Base-by-base conservation (phyloP, 2,113 vertebrate genomes). In the Grallaria varia region DNA sequence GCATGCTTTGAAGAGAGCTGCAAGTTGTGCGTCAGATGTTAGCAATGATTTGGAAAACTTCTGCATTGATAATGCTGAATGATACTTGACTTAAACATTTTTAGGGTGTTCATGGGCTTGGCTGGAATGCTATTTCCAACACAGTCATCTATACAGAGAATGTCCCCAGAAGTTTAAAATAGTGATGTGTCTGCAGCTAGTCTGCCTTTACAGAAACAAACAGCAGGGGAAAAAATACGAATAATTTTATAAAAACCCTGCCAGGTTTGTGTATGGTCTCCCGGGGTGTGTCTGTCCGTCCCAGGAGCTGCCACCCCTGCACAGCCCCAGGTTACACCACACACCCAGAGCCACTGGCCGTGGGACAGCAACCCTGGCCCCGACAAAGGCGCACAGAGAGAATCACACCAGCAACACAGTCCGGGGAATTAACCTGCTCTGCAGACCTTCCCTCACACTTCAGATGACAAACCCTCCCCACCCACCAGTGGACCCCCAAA, bases 1-100 rank as follows among this genome's bases (percentile, higher is more conserved):
- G 96, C 55, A 63, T 8, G 4, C 84, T 96, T 84, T 53, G 94
- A 97, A 97, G 89, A 96, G 78, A 90, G 80, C 88, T 93, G 90
- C 58, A 93, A 75, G 89, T 87, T 81, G 78, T 84, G 39, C 75
- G n/a, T 52, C 71, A 74, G 55, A 80, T 39, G 93, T 92, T 47
- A 94, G 93, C 79, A 90, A 56, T 4, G 56, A 88, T 62, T 93
- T 91, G 60, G 71, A 86, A 91, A 62, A 91, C 52, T 81, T 47
- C 62, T 64, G 90, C 89, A 84, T 93, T 94, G 71, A 91, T 83
- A 84, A 56, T 39, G 39, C 89, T 80, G 72, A 94, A 95, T 81
- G 77, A 88, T 18, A 81, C 62, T 95, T 49, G 89, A 94, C 86
- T 69, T 39, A 72, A 87, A 90, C 8, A 27, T 6, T 78, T 83